Base-by-base conservation (phyloP, 2,888 invertebrate species). In the Lacanobia oleracea region DNA sequence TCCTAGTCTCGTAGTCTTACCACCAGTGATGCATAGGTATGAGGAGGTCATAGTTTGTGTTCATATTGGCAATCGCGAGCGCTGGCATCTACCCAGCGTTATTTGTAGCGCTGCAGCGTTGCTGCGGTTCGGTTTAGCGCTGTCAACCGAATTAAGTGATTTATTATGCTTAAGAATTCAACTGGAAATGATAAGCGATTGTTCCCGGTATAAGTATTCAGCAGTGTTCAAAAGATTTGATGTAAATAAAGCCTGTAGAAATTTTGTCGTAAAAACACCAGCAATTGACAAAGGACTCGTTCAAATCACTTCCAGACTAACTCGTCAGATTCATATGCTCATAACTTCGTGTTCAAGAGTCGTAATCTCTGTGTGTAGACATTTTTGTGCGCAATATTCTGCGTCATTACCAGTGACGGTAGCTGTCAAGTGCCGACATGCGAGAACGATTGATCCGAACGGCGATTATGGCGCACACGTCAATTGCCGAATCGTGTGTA, bases 21-120 rank as follows among this genome's bases (percentile, higher is more conserved):
- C 45, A 79, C 79, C 77, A 66, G 71, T 67, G 67, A 57, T 63
- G 60, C 77, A 81, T 76, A 66, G 77, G 45, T 66, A 53, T 68
- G 53, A 84, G 61, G 72, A 77, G 72, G 69, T 72, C 61, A 77
- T 69, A 72, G 40, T 77, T 82, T 68, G 65, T 66, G 56, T 67
- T 63, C 74, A 74, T 73, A 84, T 82, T 82, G 85, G 79, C 82
- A 71, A 77, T 69, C 50, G 66, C 33, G 27, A 77, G 77, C 37
- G 48, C 82, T 82, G 85, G 85, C 82, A 82, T 37, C 33, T 51
- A 67, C 70, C 71, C 78, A 84, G 84, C 61, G 27, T 75, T 83
- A 80, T 83, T 80, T 83, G 76, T 67, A 56, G 68, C 50, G 70
- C 67, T 73, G 74, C 85, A 77, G 51, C 68, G 62, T 50, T 84